A percentile compares a stretch with the other conserved stretches of the same genome.
These are phyloP conservation scores for Mormyrops attenuatus DNA, from an alignment of 2,797 vertebrate genomes.

Conservation along the genomic window DNA sequence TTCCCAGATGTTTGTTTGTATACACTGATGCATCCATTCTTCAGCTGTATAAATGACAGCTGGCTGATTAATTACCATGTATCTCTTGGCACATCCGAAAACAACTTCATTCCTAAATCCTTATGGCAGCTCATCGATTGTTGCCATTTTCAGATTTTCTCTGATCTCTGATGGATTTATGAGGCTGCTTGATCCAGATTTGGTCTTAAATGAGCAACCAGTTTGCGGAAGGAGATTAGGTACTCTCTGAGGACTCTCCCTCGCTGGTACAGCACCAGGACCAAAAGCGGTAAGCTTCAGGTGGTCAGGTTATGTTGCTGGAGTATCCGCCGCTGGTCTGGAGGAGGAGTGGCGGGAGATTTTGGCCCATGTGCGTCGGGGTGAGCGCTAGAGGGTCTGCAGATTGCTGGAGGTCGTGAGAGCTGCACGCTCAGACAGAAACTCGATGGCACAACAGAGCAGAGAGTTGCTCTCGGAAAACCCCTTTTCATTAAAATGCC, in stretches of 20 bases:
- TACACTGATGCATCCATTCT: background rate
- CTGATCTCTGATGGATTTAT: background rate
- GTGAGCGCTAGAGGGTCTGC: background rate
- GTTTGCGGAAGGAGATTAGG: background rate
- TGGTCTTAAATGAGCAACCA: background rate
- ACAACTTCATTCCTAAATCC: background rate
- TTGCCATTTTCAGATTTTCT: background rate
- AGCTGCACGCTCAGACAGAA: background rate
- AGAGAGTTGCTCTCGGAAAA: background rate
- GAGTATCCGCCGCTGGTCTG: background rate
- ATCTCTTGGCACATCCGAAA: background rate
- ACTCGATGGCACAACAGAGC: background rate
- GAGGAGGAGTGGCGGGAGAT: background rate
- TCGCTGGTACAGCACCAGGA: background rate
- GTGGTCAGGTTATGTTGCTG: background rate
- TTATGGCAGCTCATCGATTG: background rate
- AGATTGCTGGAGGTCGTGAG: background rate
- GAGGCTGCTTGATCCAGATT: background rate
- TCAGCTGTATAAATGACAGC: background rate
- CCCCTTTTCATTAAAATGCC: background rate
- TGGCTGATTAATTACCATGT: conserved; percentile 1
- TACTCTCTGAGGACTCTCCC: background rate
- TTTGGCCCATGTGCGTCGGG: background rate
- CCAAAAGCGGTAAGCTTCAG: background rate
- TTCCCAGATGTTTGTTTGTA: background rate